phyloP scores from a whole-genome alignment of 2,888 invertebrate genomes.

The Heliconius cydno region DNA sequence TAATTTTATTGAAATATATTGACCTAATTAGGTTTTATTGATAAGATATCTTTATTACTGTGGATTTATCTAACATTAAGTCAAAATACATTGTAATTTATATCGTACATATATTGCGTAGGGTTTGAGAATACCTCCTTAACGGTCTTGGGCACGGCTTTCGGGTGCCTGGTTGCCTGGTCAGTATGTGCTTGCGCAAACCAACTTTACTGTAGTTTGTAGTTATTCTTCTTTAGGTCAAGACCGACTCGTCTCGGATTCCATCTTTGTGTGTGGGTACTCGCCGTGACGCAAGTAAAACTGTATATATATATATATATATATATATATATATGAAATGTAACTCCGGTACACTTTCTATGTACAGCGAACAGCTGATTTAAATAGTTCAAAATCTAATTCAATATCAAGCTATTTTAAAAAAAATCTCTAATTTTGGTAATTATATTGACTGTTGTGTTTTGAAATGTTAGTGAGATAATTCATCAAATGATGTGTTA shows the following conservation, averaged over 20 bases:
- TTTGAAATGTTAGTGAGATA: too few relatives aligned
- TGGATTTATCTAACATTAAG: slow-evolving; percentile 2
- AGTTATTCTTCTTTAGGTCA: slow-evolving; percentile 34
- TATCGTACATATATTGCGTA: neutral
- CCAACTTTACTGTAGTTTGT: neutral
- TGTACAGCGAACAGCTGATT: neutral
- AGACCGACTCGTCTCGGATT: slow-evolving; percentile 36
- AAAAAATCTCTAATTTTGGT: neutral
- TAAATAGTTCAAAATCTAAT: neutral
- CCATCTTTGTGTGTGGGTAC: slow-evolving; percentile 11
- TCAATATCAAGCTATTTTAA: neutral
- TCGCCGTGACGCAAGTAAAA: neutral
- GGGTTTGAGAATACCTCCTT: neutral
- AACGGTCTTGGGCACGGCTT: neutral
- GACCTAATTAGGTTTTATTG: slow-evolving; percentile 3
- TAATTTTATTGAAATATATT: slow-evolving; percentile 20
- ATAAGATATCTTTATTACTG: slow-evolving; percentile 9
- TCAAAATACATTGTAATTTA: neutral
- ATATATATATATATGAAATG: neutral
- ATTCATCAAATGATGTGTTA: too few relatives aligned
- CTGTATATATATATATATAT: neutral
- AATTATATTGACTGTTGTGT: too few relatives aligned
- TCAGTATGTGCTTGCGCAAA: slow-evolving; percentile 13
- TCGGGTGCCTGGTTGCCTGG: neutral
- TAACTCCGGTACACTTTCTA: slow-evolving; percentile 7